Conservation (phyloP, 2,888 invertebrate genomes). For the Lasioglossum morio region DNA sequence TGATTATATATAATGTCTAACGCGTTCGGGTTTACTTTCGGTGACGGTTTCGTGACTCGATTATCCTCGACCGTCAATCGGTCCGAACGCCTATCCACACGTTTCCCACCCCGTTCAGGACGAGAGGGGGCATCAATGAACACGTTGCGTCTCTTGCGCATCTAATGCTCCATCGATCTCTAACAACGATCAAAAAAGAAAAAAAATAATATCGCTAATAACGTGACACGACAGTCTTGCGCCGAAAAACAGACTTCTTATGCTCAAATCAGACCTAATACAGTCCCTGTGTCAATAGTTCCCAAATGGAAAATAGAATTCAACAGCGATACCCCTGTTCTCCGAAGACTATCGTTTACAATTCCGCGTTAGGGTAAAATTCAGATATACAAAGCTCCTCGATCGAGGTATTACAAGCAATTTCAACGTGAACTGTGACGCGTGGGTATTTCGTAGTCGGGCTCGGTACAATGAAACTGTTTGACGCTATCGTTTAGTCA, state of each 20-base stretch:
- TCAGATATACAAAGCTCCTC: constrained; percentile 21
- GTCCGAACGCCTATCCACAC: constrained; percentile 49
- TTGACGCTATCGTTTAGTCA: neutral
- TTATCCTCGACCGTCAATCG: constrained; percentile 60
- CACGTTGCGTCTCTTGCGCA: constrained; percentile 37
- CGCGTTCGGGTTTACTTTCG: constrained; percentile 68
- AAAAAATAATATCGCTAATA: constrained; percentile 64
- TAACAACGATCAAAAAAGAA: constrained; percentile 59
- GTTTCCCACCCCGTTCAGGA: neutral
- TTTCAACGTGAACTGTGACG: neutral
- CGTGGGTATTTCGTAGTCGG: neutral
- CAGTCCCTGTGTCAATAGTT: constrained; percentile 15
- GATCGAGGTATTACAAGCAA: neutral
- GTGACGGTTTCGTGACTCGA: constrained; percentile 66
- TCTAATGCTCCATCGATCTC: constrained; percentile 35
- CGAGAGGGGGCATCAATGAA: constrained; percentile 29
- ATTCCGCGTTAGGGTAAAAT: constrained; percentile 29
- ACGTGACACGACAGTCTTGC: constrained; percentile 60
- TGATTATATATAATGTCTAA: constrained; percentile 35
- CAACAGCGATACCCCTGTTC: constrained; percentile 32
- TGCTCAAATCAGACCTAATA: constrained; percentile 38
- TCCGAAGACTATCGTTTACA: constrained; percentile 11
- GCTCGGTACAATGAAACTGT: neutral
- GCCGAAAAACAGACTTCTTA: constrained; percentile 28
- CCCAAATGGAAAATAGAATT: constrained; percentile 34